A percentile compares a stretch with the other conserved stretches of the same genome.
Conservation (phyloP, 2,113 vertebrate genomes). For the Bubalus kerabau region DNA sequence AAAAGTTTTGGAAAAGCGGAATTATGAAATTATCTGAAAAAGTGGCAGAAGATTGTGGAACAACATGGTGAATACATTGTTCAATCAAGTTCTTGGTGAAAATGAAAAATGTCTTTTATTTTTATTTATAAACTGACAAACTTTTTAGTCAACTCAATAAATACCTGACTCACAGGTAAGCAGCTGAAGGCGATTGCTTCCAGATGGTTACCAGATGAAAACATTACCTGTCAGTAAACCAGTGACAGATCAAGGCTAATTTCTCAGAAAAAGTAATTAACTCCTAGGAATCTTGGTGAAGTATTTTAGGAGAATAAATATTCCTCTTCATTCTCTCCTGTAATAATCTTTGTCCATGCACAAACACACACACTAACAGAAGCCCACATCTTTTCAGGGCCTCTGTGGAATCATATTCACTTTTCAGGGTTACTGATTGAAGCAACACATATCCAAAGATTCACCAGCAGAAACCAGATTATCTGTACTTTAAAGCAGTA, state of each 20-base stretch:
- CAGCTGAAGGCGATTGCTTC: slow-evolving; percentile 44
- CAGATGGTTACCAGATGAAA: slow-evolving; percentile 44
- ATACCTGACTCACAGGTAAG: slow-evolving; percentile 52
- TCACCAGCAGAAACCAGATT: neutral
- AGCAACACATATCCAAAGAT: neutral
- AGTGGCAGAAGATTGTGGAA: neutral
- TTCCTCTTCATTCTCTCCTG: neutral
- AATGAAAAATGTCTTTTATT: neutral
- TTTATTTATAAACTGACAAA: neutral
- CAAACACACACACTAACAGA: neutral
- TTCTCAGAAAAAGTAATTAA: slow-evolving; percentile 64
- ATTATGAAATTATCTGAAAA: neutral
- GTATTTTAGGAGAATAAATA: slow-evolving; percentile 27
- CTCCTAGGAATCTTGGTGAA: slow-evolving; percentile 14
- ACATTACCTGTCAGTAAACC: slow-evolving; percentile 28
- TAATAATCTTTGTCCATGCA: neutral
- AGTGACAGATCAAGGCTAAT: slow-evolving; percentile 31
- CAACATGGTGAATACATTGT: neutral
- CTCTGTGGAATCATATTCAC: neutral
- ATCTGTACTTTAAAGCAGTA: slow-evolving; percentile 20
- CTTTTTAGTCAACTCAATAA: neutral
- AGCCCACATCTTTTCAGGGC: neutral
- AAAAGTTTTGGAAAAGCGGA: neutral
- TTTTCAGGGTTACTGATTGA: neutral
- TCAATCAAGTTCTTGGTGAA: neutral